These are phyloP conservation scores for Corythaixoides concolor DNA, from an alignment of 2,113 vertebrate genomes.

Conservation along the genomic window DNA sequence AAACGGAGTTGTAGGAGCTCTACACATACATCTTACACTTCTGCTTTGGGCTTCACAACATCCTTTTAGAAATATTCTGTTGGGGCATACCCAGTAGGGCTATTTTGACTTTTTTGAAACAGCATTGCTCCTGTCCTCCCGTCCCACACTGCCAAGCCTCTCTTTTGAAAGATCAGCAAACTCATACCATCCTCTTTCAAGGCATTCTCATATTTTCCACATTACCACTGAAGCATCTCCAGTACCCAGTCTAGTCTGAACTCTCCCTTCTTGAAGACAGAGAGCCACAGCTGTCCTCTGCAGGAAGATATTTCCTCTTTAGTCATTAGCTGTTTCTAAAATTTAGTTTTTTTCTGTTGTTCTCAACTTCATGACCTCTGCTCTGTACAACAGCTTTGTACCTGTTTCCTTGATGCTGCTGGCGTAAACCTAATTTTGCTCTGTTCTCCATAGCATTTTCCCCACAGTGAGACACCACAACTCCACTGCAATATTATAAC, in stretches of 20 bases:
- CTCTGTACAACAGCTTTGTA: not conserved
- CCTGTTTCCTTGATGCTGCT: not conserved
- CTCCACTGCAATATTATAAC: not conserved
- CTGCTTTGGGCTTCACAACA: not conserved
- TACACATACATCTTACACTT: not conserved
- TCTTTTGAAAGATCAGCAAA: not conserved
- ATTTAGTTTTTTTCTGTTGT: not conserved
- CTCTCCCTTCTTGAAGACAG: not conserved
- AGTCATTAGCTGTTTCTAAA: not conserved
- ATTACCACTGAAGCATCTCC: not conserved
- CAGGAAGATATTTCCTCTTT: not conserved
- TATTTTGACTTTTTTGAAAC: not conserved
- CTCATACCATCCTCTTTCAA: rapidly evolving
- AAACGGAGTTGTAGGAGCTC: not conserved
- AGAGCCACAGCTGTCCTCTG: not conserved
- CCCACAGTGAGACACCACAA: not conserved
- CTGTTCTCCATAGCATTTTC: not conserved
- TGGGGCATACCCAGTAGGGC: not conserved
- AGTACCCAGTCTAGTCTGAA: not conserved
- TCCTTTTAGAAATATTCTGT: not conserved
- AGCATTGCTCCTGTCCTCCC: not conserved
- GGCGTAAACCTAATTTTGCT: not conserved
- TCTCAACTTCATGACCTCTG: not conserved
- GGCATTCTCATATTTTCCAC: not conserved
- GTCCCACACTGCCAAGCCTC: not conserved